Base-by-base conservation (phyloP, 1,140 invertebrate species). In the Aphidius ervi region DNA sequence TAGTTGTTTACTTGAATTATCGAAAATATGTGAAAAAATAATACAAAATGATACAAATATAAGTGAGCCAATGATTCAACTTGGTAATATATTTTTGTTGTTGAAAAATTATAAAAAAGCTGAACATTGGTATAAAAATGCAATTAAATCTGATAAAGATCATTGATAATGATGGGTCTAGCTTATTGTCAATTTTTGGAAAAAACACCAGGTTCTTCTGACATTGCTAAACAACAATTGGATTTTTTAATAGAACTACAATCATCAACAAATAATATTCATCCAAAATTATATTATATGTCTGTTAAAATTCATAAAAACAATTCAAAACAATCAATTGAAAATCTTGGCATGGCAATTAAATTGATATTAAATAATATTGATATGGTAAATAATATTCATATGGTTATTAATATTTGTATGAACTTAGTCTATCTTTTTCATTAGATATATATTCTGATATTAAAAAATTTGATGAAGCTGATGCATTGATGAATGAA, bases 361-460 rank as follows among this genome's bases (percentile, higher is more conserved):
- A 87, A 90, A 62, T 74, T 83, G 40, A 89, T 94, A 70, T 82
- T 90, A 60, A 77, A 83, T 41, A 72, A 76, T 50, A 83, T 87
- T 6, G 81, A 87, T 64, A 79, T 16, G 16, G 16, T 16, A 16
- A 16, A 16, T 16, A 80, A 3, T 73, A 87, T 50, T 82, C 87
- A 1, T 91, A 90, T 67, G 91, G 93, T 31, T 80, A 88, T 9
- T 75, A 86, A 3, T 97, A 95, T 72, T 81, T 95, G 6, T 81
- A 84, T 10, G 71, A 80, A 43, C 77, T 98, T 37, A 91, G 98
- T 81, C 91, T 93, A 4, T 90, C 94, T 76, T 90, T 97, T 66
- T 80, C 95, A 37, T 72, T 95, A 7, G 85, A 92, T 64, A 82
- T n/a, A n/a, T n/a, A n/a, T n/a, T n/a, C n/a, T n/a, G n/a, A n/a